Percentiles rank a stretch among this genome's conserved stretches.
Conservation (phyloP, 2,113 vertebrate species). For the Perca fluviatilis region DNA sequence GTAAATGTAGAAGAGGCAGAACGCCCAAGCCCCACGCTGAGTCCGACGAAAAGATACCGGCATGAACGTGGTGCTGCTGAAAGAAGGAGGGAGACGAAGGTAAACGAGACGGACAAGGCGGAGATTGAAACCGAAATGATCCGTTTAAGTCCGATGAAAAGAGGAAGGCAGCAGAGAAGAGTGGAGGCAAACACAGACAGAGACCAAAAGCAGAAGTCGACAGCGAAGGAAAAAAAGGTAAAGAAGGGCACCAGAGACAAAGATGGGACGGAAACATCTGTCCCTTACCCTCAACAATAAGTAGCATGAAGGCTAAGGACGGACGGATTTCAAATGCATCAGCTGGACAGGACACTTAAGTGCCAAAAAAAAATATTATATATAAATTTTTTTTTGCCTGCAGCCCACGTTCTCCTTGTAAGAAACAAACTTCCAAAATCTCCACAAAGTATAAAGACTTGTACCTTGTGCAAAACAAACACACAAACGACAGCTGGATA, state of each 20-base stretch:
- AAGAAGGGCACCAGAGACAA: background rate
- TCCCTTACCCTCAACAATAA: no score
- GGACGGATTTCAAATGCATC: background rate
- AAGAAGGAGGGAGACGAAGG: background rate
- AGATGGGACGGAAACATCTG: background rate
- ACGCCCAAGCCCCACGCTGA: rapidly evolving
- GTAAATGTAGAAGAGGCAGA: background rate
- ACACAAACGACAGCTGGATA: no score
- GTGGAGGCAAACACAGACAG: rapidly evolving
- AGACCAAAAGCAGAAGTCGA: background rate
- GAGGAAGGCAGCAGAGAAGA: background rate
- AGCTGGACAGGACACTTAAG: background rate
- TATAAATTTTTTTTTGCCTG: no score
- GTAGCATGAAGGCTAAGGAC: background rate
- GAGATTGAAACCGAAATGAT: background rate
- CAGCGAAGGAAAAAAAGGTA: background rate
- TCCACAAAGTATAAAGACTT: background rate
- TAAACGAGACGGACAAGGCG: background rate
- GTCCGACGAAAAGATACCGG: background rate
- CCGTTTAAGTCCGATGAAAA: background rate
- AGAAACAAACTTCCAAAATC: background rate
- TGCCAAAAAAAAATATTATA: no score
- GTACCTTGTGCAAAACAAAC: no score
- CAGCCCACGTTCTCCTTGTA: background rate
- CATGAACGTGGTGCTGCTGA: background rate